Percentiles rank a stretch among this genome's conserved stretches.
These are phyloP conservation scores for Rostratula benghalensis DNA, from an alignment of 2,113 vertebrate genomes.

Conservation along the genomic window DNA sequence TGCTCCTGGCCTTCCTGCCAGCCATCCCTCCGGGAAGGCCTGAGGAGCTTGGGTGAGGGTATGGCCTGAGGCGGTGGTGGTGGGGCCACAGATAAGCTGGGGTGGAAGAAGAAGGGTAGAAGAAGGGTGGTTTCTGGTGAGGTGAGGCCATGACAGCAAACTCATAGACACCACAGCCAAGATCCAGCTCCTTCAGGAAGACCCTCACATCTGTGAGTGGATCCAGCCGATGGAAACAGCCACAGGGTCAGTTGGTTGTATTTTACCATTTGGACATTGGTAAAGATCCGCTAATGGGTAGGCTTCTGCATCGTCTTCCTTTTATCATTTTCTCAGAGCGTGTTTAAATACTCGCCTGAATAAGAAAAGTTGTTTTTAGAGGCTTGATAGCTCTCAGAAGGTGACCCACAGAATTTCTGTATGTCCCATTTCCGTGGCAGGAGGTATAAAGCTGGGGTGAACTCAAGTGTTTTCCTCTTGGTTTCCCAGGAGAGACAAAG, in stretches of 20 bases:
- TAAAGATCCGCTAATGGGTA: accelerated
- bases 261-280: accelerated
- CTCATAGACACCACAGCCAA: accelerated
- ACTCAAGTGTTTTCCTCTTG: not conserved
- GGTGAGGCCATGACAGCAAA: not conserved
- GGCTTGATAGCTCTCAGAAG: not conserved
- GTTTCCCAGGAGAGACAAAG: not conserved
- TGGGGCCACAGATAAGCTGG: accelerated
- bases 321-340: accelerated
- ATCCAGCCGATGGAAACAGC: accelerated
- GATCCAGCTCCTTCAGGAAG: not conserved
- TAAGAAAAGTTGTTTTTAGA: not conserved
- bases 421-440: not conserved
- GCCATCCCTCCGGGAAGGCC: accelerated
- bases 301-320: not conserved
- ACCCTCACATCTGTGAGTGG: accelerated
- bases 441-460: accelerated
- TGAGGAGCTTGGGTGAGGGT: accelerated
- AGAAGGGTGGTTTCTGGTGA: not conserved
- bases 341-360: not conserved
- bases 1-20: accelerated
- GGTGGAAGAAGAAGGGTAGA: too few relatives aligned
- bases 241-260: accelerated
- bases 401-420: too few relatives aligned
- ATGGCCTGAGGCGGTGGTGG: accelerated